Conservation (phyloP, 2,888 invertebrate species). For the Diarsia brunnea region DNA sequence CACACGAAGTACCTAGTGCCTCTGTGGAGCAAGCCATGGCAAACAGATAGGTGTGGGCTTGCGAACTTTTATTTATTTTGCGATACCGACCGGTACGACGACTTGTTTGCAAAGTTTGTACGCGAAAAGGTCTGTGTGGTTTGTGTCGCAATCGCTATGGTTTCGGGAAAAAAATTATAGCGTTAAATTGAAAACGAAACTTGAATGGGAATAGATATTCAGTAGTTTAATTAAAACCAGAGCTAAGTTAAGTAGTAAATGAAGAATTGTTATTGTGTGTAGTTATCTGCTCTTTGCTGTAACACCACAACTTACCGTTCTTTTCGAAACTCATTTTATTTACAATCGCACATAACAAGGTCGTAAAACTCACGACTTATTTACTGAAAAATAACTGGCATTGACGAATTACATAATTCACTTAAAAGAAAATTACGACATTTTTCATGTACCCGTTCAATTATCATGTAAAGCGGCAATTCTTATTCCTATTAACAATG, state of each 20-base stretch:
- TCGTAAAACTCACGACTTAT: conserved; percentile 26
- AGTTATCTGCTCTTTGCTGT: background rate
- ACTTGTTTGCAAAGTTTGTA: conserved; percentile 24
- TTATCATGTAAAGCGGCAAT: conserved; percentile 41
- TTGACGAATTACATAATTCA: conserved; percentile 20
- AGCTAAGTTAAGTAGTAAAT: background rate
- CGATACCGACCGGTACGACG: conserved; percentile 40
- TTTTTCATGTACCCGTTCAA: conserved; percentile 22
- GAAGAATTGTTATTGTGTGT: conserved; percentile 5
- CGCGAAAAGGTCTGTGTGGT: conserved; percentile 8
- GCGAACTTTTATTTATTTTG: conserved; percentile 54
- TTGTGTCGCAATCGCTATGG: background rate
- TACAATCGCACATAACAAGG: conserved; percentile 31
- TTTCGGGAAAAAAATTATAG: background rate
- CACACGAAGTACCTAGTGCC: conserved; percentile 23
- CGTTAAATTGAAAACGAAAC: background rate
- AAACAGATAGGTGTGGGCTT: conserved; percentile 57
- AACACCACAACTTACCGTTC: background rate
- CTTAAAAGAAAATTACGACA: conserved; percentile 30
- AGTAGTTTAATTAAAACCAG: background rate
- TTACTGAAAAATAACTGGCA: conserved; percentile 26
- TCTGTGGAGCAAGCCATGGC: conserved; percentile 21
- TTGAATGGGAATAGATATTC: background rate
- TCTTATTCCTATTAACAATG: conserved; percentile 27
- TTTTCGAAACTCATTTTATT: background rate